Evolutionary conservation across 2,888 invertebrate genomes (phyloP).

Genomic region (Apamea anceps): DNA sequence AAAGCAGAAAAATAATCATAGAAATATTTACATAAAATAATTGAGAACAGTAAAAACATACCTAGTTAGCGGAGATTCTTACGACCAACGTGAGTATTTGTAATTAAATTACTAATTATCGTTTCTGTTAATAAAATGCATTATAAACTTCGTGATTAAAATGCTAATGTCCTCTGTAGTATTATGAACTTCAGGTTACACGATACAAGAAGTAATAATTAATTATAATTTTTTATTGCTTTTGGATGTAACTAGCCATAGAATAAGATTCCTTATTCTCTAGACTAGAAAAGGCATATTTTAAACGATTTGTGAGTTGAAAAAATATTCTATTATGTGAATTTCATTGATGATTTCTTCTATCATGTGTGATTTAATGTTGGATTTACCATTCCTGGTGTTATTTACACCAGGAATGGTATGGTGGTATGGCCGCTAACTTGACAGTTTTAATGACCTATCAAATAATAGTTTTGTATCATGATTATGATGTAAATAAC

Average conservation of each 20-base stretch:
- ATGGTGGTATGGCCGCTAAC: too few relatives aligned
- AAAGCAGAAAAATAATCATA: not conserved
- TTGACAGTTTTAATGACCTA: not conserved
- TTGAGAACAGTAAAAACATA: slow-evolving; percentile 2
- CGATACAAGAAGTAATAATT: not conserved
- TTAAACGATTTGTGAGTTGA: too few relatives aligned
- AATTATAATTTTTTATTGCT: not conserved
- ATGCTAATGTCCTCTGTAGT: slow-evolving; percentile 6
- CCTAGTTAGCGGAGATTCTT: not conserved
- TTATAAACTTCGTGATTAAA: slow-evolving; percentile 2
- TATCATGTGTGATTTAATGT: not conserved
- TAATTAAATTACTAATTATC: slow-evolving; percentile 10
- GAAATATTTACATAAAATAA: not conserved
- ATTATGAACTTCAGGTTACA: not conserved
- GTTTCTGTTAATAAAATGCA: slow-evolving; percentile 19
- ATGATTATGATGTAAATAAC: not conserved
- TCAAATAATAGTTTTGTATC: not conserved
- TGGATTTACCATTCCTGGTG: too few relatives aligned
- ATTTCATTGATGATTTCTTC: too few relatives aligned
- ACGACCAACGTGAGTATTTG: slow-evolving; percentile 13
- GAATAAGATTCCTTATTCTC: not conserved
- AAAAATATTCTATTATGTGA: too few relatives aligned
- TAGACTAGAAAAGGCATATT: not conserved
- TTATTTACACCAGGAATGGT: not conserved
- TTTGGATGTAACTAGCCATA: not conserved